Evolutionary conservation across 2,888 invertebrate genomes (phyloP).

Genomic region (Hydrotaea cyrtoneurina): DNA sequence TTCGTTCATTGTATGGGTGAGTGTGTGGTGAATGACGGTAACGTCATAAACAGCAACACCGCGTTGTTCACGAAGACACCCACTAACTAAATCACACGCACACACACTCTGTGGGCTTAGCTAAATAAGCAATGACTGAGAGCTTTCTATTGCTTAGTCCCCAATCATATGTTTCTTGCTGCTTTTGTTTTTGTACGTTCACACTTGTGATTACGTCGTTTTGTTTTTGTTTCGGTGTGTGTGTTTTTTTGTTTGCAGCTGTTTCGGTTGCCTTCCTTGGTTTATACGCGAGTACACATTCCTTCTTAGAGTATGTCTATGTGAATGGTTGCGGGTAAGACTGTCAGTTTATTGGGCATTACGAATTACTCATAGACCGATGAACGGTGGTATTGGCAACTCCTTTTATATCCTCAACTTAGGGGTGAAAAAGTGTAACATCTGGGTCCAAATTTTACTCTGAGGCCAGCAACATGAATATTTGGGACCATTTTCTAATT

Average conservation of each 20-base stretch:
- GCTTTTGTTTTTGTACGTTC: conserved; percentile 7
- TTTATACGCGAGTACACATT: neutral
- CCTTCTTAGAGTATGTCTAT: neutral
- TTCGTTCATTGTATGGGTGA: conserved; percentile 40
- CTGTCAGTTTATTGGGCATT: too few relatives aligned
- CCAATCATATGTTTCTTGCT: conserved; percentile 1
- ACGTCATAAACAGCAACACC: neutral
- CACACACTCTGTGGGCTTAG: neutral
- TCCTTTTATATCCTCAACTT: too few relatives aligned
- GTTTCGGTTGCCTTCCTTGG: neutral
- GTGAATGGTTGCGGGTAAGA: neutral
- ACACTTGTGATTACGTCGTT: conserved; percentile 30
- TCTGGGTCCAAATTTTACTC: too few relatives aligned
- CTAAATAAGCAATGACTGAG: neutral
- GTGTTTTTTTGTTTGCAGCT: conserved; percentile 12
- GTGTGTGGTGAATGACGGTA: neutral
- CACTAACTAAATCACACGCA: conserved; percentile 6
- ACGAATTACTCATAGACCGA: too few relatives aligned
- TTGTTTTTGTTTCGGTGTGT: neutral
- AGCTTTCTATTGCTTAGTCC: neutral
- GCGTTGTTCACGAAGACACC: neutral
- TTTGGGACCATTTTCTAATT: too few relatives aligned
- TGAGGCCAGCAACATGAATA: too few relatives aligned
- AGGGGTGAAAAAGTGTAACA: too few relatives aligned
- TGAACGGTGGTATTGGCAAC: too few relatives aligned